Evolutionary conservation across 2,888 invertebrate genomes (phyloP).

Genomic region (Lithophane leautieri): DNA sequence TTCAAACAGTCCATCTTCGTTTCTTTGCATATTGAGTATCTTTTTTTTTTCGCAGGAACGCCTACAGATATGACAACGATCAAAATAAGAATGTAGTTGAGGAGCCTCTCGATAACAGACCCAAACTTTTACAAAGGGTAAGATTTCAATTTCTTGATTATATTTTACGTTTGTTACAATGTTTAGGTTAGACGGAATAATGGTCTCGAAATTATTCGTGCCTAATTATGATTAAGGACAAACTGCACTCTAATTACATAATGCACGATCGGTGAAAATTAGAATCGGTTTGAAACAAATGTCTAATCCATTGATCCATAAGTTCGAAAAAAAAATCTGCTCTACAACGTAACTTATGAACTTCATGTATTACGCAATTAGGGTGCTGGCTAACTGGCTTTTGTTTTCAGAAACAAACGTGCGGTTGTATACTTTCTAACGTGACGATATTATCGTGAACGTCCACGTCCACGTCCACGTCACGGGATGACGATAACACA

Average conservation of each 20-base stretch:
- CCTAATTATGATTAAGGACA: background rate
- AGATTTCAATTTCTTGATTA: slow-evolving; percentile 39
- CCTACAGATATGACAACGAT: slow-evolving; percentile 78
- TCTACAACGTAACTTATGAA: too few relatives aligned
- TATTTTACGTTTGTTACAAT: slow-evolving; percentile 7
- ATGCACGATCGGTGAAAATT: too few relatives aligned
- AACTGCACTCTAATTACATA: too few relatives aligned
- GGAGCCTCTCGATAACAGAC: slow-evolving; percentile 92
- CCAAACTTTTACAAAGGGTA: slow-evolving; percentile 89
- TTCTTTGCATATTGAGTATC: background rate
- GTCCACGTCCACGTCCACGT: too few relatives aligned
- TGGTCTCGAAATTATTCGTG: background rate
- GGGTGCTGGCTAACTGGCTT: too few relatives aligned
- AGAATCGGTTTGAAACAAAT: too few relatives aligned
- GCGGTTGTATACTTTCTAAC: background rate
- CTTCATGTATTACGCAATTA: too few relatives aligned
- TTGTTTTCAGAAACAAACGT: too few relatives aligned
- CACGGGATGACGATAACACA: background rate
- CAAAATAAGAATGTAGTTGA: slow-evolving; percentile 65
- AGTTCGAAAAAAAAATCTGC: too few relatives aligned
- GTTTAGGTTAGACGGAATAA: background rate
- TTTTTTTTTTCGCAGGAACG: slow-evolving; percentile 66
- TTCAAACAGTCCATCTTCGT: background rate
- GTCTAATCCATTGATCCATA: too few relatives aligned
- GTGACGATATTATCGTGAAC: background rate